Base-by-base conservation (phyloP, 2,113 vertebrate genomes). In the Euleptes europaea region DNA sequence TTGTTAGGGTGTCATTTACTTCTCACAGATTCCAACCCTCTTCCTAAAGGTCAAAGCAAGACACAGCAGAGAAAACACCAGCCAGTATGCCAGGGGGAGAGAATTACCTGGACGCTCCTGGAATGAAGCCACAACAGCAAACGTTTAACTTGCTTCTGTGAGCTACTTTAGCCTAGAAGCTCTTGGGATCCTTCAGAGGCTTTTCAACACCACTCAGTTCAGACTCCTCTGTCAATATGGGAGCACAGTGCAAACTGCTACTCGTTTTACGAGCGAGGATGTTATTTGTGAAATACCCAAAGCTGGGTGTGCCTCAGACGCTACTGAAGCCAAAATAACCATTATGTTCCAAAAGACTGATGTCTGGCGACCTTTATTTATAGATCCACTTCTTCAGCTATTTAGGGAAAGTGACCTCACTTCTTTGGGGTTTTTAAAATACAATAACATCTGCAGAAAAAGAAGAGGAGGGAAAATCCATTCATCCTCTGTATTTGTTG, bases 321-420 rank as follows among this genome's bases (percentile, higher is more conserved):
- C 87, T 88, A 90, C 88, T 84, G 88, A 94, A 92, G 90, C 95
- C 93, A 96, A 95, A 94, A 90, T 63, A 92, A 88, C 90, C 92
- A 94, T 94, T 95, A 93, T 91, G 94, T 95, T 93, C 94, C 93
- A 94, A 94, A 89, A 94, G 92, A 92, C 92, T 93, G 93, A 76
- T 80, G 91, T 92, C 93, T 95, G 94, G 94, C 92, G 95, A 94
- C 92, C 93, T 94, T 88, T 92, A 87, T 93, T 95, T 93, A 85
- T 90, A 95, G 93, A 86, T 26, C 89, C 94, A 91, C 93, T 95
- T 94, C 86, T 91, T 93, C 81, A 87, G 94, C 94, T 96, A 96
- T 97, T 96, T 95, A 93, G 88, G 85, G 94, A 87, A 93, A 87
- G 86, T 92, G 92, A 96, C 93, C 51, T 85, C 84, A 85, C 33